phyloP scores from a whole-genome alignment of 2,888 invertebrate species.

The Tuta absoluta region DNA sequence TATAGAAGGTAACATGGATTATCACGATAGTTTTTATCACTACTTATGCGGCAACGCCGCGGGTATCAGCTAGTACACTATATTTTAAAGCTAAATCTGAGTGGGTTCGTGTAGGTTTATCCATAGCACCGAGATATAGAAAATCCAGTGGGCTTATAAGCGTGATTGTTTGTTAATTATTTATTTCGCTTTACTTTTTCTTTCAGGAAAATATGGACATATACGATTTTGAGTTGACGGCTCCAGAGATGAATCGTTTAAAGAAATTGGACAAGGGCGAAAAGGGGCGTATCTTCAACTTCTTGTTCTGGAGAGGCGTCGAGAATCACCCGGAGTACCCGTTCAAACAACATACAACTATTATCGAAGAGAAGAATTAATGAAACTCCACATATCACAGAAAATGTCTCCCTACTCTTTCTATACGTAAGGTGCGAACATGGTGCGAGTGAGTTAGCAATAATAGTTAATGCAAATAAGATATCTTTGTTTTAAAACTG shows the following conservation, averaged over 20 bases:
- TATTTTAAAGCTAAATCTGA: too few species aligned
- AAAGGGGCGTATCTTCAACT: slow-evolving; percentile 85
- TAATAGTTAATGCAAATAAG: background rate
- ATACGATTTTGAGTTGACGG: slow-evolving; percentile 82
- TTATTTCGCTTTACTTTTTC: too few species aligned
- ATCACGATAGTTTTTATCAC: too few species aligned
- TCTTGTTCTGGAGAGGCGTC: slow-evolving; percentile 84
- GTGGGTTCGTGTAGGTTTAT: too few species aligned
- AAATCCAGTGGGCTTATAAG: too few species aligned
- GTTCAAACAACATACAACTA: slow-evolving; percentile 59
- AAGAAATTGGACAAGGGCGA: slow-evolving; percentile 83
- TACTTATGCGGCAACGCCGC: too few species aligned
- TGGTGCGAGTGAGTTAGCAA: background rate
- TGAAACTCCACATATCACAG: background rate
- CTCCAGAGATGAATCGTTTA: slow-evolving; percentile 78
- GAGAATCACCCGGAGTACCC: slow-evolving; percentile 87
- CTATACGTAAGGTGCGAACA: background rate
- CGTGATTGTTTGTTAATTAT: too few species aligned
- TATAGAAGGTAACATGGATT: too few species aligned
- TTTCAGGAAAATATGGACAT: slow-evolving; percentile 84
- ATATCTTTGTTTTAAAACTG: background rate
- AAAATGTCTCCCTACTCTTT: background rate
- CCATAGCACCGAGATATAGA: too few species aligned
- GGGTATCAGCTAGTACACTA: too few species aligned
- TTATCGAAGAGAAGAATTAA: slow-evolving; percentile 2